Evolutionary conservation across 1,140 invertebrate genomes (phyloP), one percentile per base, ranked within the genome.

Genomic region (Frieseomelitta varia): DNA sequence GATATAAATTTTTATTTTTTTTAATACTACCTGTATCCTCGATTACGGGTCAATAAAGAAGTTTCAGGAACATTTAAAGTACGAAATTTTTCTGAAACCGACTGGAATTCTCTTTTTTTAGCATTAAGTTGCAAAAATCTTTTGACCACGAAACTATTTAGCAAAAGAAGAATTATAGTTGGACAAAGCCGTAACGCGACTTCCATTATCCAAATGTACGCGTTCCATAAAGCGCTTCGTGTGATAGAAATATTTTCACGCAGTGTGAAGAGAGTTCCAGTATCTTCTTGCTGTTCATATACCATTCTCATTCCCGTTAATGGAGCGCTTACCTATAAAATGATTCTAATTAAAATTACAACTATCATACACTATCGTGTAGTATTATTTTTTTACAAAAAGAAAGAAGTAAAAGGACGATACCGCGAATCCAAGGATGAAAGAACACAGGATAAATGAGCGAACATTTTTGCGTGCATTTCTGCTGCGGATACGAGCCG

Each of bases 351-450:
- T 15, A 14, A 21, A 56, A 69, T 55, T 81, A 55, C 27, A 21
- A 34, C 10, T 24, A 21, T n/a, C 1, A 27, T 15, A n/a, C n/a
- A n/a, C n/a, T n/a, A 71, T 51, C 30, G 8, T 24, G 21, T 12
- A 30, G 17, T 10, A 74, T 55, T 30, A 55, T 55, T 53, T 34
- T n/a, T 55, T 55, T 30, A 30, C 6, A 55, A 21, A 55, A 55
- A 30, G 4, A 19, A 55, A 10, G 11, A 73, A 55, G n/a, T 27
- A 24, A 21, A 14, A 8, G 21, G 27, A 55, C 8, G 1, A 55
- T 88, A 88, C 87, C 87, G 87, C 51, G 15, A 88, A 88, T 58
- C 87, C 87, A 10, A 80, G 27, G 34, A 88, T 88, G 53, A 88
- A 88, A 55, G 87, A 88, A 69, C 68, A 88, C 11, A 88, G 24